Evolutionary conservation across 2,888 invertebrate genomes (phyloP).

Genomic region (Desoria tigrina): DNA sequence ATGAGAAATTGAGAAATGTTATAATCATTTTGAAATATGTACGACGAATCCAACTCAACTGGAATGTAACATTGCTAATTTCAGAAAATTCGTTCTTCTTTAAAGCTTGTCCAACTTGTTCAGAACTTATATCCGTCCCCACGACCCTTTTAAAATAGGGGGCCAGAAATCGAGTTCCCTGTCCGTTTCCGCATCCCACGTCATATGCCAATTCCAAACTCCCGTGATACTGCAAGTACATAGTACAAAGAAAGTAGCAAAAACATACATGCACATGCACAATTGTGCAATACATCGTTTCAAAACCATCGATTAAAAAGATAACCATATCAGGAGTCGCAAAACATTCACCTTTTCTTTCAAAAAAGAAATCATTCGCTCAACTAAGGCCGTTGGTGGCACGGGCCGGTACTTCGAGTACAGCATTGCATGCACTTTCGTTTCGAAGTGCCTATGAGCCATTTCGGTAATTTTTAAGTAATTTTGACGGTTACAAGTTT

Average conservation of each 20-base stretch:
- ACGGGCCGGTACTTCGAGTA: constrained; percentile 52
- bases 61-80: background rate
- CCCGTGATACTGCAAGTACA: constrained; percentile 36
- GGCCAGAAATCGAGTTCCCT: constrained; percentile 58
- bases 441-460: constrained; percentile 53
- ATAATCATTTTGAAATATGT: no score
- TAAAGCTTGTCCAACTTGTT: constrained; percentile 57
- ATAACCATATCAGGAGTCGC: background rate
- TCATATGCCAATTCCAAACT: constrained; percentile 57
- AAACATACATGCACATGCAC: no score
- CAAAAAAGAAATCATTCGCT: constrained; percentile 45
- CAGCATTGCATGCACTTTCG: constrained; percentile 45
- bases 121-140: constrained; percentile 58
- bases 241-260: background rate
- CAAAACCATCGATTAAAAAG: background rate
- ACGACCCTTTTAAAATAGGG: constrained; percentile 58
- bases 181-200: constrained; percentile 62
- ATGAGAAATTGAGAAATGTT: no score
- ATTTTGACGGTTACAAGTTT: background rate
- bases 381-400: constrained; percentile 48
- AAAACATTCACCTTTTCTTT: constrained; percentile 46
- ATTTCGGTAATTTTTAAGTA: no score
- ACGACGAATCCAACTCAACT: no score
- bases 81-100: constrained; percentile 53
- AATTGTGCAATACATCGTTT: background rate